phyloP scores from a whole-genome alignment of 2,797 vertebrate genomes.

The Apodemus agrarius region DNA sequence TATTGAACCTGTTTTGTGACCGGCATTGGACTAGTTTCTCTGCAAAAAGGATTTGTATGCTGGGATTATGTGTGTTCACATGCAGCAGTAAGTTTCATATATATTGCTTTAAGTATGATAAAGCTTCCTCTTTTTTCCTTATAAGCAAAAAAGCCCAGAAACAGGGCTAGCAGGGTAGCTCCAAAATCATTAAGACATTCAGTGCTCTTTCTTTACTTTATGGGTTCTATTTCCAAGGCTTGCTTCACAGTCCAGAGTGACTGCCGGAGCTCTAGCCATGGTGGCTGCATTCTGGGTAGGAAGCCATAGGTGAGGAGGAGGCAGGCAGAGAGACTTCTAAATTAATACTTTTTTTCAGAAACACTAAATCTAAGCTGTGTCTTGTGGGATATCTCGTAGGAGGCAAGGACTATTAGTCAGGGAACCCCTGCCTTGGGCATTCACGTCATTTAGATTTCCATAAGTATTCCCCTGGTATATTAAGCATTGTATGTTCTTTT shows the following conservation, averaged over 20 bases:
- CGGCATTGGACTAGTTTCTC: neutral
- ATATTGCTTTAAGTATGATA: neutral
- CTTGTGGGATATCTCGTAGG: neutral
- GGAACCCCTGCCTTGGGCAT: neutral
- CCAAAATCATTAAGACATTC: neutral
- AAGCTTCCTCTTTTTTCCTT: neutral
- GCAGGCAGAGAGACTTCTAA: neutral
- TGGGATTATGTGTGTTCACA: neutral
- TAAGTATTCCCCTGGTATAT: neutral
- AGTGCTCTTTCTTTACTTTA: neutral
- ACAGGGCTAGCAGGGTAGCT: neutral
- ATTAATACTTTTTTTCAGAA: neutral
- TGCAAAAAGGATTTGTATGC: neutral
- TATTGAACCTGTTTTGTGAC: neutral
- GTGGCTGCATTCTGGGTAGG: neutral
- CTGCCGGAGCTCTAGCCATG: neutral
- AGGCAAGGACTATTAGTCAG: neutral
- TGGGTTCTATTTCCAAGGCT: neutral
- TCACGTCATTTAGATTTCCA: neutral
- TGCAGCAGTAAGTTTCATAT: neutral
- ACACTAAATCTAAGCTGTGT: neutral
- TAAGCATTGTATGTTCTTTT: neutral
- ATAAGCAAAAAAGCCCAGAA: neutral
- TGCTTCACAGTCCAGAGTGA: neutral
- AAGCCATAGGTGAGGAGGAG: neutral